Base-by-base conservation (phyloP, 2,888 invertebrate species). In the Leucophenga maculata region DNA sequence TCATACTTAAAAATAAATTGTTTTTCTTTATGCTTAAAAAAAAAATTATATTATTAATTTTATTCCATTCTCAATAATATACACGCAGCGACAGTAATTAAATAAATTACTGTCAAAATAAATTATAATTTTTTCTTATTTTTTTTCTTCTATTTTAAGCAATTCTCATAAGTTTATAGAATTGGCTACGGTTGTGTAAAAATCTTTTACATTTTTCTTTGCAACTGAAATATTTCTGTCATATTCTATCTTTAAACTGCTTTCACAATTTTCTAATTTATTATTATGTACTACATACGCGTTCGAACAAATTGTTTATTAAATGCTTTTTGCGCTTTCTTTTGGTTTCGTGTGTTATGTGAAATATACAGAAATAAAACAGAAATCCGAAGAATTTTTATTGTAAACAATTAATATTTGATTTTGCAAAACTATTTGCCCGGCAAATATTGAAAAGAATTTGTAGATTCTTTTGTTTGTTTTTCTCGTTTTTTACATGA, bases 1-100 rank as follows among this genome's bases (percentile, higher is more conserved):
- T 74, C 82, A 64, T 75, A 81, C 75, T 75, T 76, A 69, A 80
- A 77, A 75, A 67, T 50, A 67, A 79, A 77, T 76, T 22, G 31
- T 22, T 31, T 57, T 57, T 22, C 13, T 26, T 26, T 57, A 26
- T 57, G 4, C 11, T 26, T 16, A 46, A 46, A n/a, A 44, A 39
- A 59, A 59, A 39, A 32, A 59, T 16, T 59, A 6, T n/a, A 8
- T 54, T 54, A 22, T 48, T 48, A 22, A 31, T 14, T 16, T 59
- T 32, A 26, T 59, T 44, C 16, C 13, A 50, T 16, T 46, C 39
- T 11, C 8, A 11, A 39, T 39, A 39, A 39, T 39, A 11, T 50
- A 2, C 50, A 6, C 50, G 8, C 39, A 39, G 39, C 8, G 39
- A 39, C 39, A 50, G 50, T 50, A 50, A 50, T 50, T 50, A 50